phyloP scores from a whole-genome alignment of 2,797 vertebrate genomes.

The Scomberomorus guttatus region DNA sequence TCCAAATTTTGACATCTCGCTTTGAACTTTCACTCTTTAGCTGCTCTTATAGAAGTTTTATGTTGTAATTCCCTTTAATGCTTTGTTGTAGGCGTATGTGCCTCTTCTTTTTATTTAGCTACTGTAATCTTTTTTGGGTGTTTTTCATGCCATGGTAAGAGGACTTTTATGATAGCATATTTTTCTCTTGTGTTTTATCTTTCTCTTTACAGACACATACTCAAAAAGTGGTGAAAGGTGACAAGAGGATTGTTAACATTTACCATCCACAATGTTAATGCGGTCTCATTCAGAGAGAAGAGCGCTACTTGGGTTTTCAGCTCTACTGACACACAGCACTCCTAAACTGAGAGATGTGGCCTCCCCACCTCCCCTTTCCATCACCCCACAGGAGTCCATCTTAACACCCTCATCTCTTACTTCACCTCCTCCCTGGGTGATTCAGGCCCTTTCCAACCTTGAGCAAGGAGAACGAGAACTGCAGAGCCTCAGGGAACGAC shows the following conservation, averaged over 20 bases:
- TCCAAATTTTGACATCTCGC: neutral
- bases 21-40: neutral
- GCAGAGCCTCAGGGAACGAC: conserved; percentile 74
- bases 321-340: conserved; percentile 72
- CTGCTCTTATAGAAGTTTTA: neutral
- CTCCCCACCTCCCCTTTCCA: conserved; percentile 45
- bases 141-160: neutral
- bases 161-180: neutral
- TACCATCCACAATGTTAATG: conserved; percentile 65
- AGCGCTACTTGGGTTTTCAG: conserved; percentile 78
- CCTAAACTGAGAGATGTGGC: conserved; percentile 55
- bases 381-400: conserved; percentile 61
- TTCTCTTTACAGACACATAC: conserved; percentile 54
- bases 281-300: conserved; percentile 79
- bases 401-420: conserved; percentile 57
- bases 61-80: neutral
- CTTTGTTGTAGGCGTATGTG: neutral
- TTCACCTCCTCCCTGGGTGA: conserved; percentile 77
- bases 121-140: no score
- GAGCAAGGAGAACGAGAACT: conserved; percentile 80
- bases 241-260: conserved; percentile 26
- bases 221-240: conserved; percentile 12
- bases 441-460: conserved; percentile 80
- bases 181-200: conserved; percentile 21
- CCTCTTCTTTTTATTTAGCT: neutral